Base-by-base conservation (phyloP, 2,888 invertebrate genomes). In the Volucella zonaria region DNA sequence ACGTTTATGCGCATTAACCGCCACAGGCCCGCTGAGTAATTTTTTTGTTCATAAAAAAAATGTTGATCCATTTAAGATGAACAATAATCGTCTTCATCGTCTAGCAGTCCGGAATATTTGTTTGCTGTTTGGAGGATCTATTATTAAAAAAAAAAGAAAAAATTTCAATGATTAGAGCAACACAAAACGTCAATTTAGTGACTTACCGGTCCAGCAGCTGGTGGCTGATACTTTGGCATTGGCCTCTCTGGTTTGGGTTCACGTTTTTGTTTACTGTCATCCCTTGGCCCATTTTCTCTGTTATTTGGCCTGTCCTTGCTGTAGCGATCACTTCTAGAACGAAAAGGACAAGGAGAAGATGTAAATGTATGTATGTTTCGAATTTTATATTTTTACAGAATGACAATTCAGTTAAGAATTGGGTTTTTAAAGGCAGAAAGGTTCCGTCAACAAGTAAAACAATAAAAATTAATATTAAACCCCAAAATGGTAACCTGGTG, bases 51-150 rank as follows among this genome's bases (percentile, higher is more conserved):
- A 31, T 31, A 31, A 6, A 67, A 61, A 71, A 66, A 68, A 52
- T 38, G 67, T 79, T 58, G 56, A 38, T 68, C 76, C 76, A 56
- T 67, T 77, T 66, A 10, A 68, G 51, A 71, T 58, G 64, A 80
- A 68, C 76, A 85, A 62, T 88, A 90, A 79, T 90, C 90, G 86
- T 87, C 95, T 88, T 94, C 95, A 90, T 94, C 94, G 89, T 95
- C 94, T 89, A 95, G 92, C 92, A 94, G 94, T 92, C 94, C 94
- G 88, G 94, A 93, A 93, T 95, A 96, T 93, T 95, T 95, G 91
- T 96, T 96, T 90, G 95, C 94, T 90, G 94, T 95, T 91, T 95
- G 94, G 90, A 96, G 95, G 92, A 95, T 95, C 94, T 95, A 93
- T 2, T 93, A 93, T 87, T 86, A 87, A 87, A 66, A 88, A 31